Percentiles rank a stretch among this genome's conserved stretches.
Evolutionary conservation across 1,140 invertebrate species (phyloP).

Genomic region (Venturia canescens): DNA sequence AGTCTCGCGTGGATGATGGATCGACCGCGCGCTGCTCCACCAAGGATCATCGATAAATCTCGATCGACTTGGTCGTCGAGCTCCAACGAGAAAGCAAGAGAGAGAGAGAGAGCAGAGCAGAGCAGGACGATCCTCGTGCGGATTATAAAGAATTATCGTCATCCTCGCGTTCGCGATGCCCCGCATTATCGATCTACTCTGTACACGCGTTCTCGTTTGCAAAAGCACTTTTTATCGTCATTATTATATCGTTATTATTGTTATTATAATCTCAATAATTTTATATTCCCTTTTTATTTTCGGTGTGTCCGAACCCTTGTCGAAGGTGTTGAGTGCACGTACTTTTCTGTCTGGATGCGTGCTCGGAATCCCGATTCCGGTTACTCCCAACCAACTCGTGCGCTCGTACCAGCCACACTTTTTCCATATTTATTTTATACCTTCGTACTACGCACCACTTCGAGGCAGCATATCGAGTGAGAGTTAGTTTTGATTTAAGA

Average conservation of each 20-base stretch:
- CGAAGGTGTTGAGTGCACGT: conserved; percentile 34
- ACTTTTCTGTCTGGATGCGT: conserved; percentile 13
- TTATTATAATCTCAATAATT: not conserved
- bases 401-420: not conserved
- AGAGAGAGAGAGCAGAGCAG: too few relatives aligned
- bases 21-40: conserved; percentile 52
- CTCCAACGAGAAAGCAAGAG: conserved; percentile 26
- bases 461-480: conserved; percentile 15
- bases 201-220: conserved; percentile 36
- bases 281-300: not conserved
- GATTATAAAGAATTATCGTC: conserved; percentile 46
- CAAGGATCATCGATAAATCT: conserved; percentile 58
- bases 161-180: conserved; percentile 7
- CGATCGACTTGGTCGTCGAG: conserved; percentile 45
- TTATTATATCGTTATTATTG: conserved; percentile 8
- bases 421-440: conserved; percentile 4
- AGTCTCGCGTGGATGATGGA: conserved; percentile 59
- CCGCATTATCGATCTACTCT: conserved; percentile 41
- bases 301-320: not conserved
- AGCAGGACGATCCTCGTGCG: conserved; percentile 18
- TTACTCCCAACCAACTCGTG: not conserved
- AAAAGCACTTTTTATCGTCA: conserved; percentile 29
- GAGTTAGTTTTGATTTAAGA: conserved; percentile 36
- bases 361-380: conserved; percentile 28
- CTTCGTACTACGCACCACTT: not conserved